These are phyloP conservation scores for Hirtodrosophila alboralis DNA, from an alignment of 2,888 invertebrate genomes.

Conservation along the genomic window DNA sequence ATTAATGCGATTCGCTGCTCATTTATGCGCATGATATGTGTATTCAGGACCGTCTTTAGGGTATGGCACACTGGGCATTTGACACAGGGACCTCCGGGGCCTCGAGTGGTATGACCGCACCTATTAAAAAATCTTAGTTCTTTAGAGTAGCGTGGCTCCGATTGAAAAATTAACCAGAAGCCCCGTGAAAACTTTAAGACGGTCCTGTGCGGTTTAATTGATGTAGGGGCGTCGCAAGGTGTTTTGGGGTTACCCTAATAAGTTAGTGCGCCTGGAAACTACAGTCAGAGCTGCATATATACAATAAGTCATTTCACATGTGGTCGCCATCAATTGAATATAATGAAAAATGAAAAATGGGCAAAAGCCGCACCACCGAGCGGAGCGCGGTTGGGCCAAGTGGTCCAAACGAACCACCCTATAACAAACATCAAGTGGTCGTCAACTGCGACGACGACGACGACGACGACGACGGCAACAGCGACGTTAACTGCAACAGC, in stretches of 20 bases:
- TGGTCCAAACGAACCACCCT: constrained; percentile 23
- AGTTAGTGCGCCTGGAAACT: constrained; percentile 21
- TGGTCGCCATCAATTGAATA: constrained; percentile 72
- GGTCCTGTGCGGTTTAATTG: too few relatives aligned
- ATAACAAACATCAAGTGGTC: constrained; percentile 40
- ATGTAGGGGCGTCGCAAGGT: constrained; percentile 1
- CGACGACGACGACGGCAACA: constrained; percentile 17
- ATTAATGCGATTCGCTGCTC: background rate
- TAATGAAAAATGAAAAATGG: constrained; percentile 20
- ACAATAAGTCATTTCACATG: constrained; percentile 49
- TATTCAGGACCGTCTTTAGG: too few relatives aligned
- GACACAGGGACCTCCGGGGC: too few relatives aligned
- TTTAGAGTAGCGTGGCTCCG: too few relatives aligned
- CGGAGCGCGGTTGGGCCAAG: constrained; percentile 13
- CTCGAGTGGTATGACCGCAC: too few relatives aligned
- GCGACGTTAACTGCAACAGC: constrained; percentile 27
- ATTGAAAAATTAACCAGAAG: too few relatives aligned
- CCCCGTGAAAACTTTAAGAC: too few relatives aligned
- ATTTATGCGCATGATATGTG: too few relatives aligned
- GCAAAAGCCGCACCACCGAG: constrained; percentile 17
- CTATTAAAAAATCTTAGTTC: too few relatives aligned
- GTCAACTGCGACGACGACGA: constrained; percentile 15
- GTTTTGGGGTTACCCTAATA: too few relatives aligned
- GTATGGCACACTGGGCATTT: too few relatives aligned
- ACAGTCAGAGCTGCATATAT: constrained; percentile 17